These are phyloP conservation scores for Onchidella celtica DNA, from an alignment of 2,888 invertebrate genomes.

Conservation along the genomic window DNA sequence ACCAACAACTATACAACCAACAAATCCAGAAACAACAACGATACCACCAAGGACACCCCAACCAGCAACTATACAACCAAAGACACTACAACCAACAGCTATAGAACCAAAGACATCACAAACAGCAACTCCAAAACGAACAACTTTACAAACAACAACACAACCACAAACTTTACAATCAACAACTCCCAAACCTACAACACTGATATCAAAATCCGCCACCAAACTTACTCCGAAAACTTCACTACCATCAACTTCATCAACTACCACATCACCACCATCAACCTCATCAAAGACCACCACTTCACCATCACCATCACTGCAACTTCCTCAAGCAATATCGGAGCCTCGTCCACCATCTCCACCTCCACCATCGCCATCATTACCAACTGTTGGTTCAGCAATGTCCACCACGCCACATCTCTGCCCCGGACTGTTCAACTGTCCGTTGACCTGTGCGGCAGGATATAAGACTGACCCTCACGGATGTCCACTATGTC, in stretches of 20 bases:
- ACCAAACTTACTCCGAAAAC: neutral
- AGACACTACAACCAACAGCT: no score
- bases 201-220: neutral
- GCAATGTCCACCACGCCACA: no score
- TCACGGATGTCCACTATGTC: neutral
- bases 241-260: neutral
- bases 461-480: neutral
- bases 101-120: neutral
- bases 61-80: neutral
- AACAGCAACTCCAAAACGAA: neutral
- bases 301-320: neutral
- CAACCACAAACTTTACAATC: neutral
- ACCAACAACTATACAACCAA: neutral
- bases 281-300: neutral
- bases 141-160: neutral
- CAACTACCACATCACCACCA: no score
- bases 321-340: no score
- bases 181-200: neutral
- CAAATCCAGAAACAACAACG: neutral
- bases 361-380: no score
- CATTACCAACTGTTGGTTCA: no score
- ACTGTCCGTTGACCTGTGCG: neutral
- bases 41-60: neutral
- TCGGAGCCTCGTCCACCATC: no score
- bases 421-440: slow-evolving; percentile 2